These are phyloP conservation scores for Arothron firmamentum DNA, from an alignment of 2,113 vertebrate species.

Conservation along the genomic window DNA sequence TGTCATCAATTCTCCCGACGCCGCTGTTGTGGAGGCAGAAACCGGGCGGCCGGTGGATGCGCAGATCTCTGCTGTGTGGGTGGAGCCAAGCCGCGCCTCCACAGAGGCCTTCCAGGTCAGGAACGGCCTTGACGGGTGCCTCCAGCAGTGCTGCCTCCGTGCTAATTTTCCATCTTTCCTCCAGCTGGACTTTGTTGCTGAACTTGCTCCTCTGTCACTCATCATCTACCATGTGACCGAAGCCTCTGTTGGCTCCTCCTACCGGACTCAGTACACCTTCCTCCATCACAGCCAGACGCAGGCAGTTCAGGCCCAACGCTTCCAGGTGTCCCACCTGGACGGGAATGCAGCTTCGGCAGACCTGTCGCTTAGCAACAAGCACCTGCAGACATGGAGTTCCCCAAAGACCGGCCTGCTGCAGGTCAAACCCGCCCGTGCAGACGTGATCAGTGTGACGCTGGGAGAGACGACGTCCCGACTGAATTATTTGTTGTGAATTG, in stretches of 20 bases:
- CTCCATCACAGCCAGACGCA: slow-evolving; percentile 36
- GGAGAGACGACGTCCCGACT: neutral
- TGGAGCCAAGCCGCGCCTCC: slow-evolving; percentile 64
- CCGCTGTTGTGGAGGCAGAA: slow-evolving; percentile 69
- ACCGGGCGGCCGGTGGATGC: slow-evolving; percentile 70
- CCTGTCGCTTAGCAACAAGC: slow-evolving; percentile 80
- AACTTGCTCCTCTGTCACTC: slow-evolving; percentile 81
- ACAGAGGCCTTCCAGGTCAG: slow-evolving; percentile 81
- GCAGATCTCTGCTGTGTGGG: slow-evolving; percentile 87
- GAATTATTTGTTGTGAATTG: slow-evolving; percentile 1
- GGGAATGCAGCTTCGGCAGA: slow-evolving; percentile 56
- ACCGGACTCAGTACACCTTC: slow-evolving; percentile 74
- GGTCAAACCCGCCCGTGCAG: slow-evolving; percentile 61
- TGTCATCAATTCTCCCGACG: slow-evolving; percentile 72
- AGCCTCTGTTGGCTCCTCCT: slow-evolving; percentile 62
- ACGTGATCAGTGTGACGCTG: neutral
- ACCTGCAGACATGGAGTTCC: slow-evolving; percentile 80
- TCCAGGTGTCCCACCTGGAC: slow-evolving; percentile 73
- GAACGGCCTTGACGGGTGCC: too few species aligned
- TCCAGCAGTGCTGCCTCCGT: too few species aligned
- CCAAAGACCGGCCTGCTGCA: slow-evolving; percentile 80
- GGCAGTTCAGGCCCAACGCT: slow-evolving; percentile 60
- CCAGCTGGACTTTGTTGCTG: slow-evolving; percentile 83
- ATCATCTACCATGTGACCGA: slow-evolving; percentile 80
- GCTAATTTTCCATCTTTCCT: neutral